A percentile compares a stretch with the other conserved stretches of the same genome.
Conservation (phyloP, 2,888 invertebrate genomes). For the Habrosyne pyritoides region DNA sequence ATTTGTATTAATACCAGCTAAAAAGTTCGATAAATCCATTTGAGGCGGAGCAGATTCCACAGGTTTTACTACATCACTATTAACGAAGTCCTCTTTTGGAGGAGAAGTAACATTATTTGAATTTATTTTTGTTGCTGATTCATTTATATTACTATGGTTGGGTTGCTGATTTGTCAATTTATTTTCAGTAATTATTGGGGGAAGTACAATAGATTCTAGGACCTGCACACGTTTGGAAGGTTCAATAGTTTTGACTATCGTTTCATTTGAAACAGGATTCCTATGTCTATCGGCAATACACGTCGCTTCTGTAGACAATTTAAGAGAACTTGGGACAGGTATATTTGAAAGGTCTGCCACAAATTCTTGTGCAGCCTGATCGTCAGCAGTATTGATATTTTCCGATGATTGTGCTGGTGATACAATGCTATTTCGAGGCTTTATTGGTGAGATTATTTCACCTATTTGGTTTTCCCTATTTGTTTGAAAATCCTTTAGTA, state of each 20-base stretch:
- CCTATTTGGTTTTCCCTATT: conserved; percentile 34
- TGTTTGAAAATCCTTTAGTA: conserved; percentile 57
- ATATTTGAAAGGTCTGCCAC: conserved; percentile 19
- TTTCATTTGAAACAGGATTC: conserved; percentile 23
- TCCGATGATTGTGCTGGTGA: conserved; percentile 21
- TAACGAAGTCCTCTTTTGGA: conserved; percentile 16
- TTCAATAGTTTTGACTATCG: conserved; percentile 39
- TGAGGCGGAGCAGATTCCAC: conserved; percentile 24
- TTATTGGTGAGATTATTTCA: conserved; percentile 34
- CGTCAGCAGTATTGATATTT: conserved; percentile 16
- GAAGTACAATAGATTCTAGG: conserved; percentile 65
- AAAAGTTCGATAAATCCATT: conserved; percentile 61
- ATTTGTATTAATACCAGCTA: conserved; percentile 71
- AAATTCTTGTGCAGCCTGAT: conserved; percentile 16
- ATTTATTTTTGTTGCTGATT: conserved; percentile 12
- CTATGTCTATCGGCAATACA: conserved; percentile 31
- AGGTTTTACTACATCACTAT: conserved; percentile 14
- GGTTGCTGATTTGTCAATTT: background rate
- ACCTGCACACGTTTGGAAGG: conserved; percentile 65
- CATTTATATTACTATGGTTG: background rate
- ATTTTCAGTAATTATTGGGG: conserved; percentile 28
- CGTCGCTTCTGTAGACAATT: conserved; percentile 52
- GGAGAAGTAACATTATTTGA: conserved; percentile 10
- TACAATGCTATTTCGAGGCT: conserved; percentile 19
- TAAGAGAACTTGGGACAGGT: conserved; percentile 42